Conservation (phyloP, 2,888 invertebrate species). For the Melangyna quadrimaculata region DNA sequence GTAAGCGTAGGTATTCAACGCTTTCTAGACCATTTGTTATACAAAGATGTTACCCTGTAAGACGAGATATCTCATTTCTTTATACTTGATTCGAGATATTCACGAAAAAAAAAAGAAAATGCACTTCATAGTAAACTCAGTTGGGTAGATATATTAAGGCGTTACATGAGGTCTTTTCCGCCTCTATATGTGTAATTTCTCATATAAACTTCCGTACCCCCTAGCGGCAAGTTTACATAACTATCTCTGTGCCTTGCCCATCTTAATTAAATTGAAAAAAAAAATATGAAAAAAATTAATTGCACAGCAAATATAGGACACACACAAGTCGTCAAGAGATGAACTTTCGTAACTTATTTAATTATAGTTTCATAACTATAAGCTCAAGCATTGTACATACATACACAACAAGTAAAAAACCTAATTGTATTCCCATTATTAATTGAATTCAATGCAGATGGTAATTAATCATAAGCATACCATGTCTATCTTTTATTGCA, state of each 20-base stretch:
- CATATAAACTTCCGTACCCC: background rate
- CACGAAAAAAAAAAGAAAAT: background rate
- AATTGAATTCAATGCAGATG: slow-evolving; percentile 65
- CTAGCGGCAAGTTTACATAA: slow-evolving; percentile 21
- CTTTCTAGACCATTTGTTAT: no score
- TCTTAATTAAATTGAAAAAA: slow-evolving; percentile 45
- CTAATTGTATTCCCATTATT: slow-evolving; percentile 68
- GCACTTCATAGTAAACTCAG: background rate
- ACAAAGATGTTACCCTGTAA: no score
- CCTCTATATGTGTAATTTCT: background rate
- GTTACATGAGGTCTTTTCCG: background rate
- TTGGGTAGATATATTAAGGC: no score
- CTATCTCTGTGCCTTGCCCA: slow-evolving; percentile 35
- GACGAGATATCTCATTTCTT: no score
- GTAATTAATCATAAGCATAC: slow-evolving; percentile 63
- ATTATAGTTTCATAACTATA: slow-evolving; percentile 4
- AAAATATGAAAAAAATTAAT: slow-evolving; percentile 25
- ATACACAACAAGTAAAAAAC: background rate
- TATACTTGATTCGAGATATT: no score
- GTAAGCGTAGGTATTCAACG: no score
- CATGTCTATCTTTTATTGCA: slow-evolving; percentile 41
- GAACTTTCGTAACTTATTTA: slow-evolving; percentile 14
- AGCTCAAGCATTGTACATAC: background rate
- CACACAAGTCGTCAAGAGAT: background rate
- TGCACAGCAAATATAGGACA: slow-evolving; percentile 19